Conservation (phyloP, 1,140 invertebrate species). For the Drosophila lowei region DNA sequence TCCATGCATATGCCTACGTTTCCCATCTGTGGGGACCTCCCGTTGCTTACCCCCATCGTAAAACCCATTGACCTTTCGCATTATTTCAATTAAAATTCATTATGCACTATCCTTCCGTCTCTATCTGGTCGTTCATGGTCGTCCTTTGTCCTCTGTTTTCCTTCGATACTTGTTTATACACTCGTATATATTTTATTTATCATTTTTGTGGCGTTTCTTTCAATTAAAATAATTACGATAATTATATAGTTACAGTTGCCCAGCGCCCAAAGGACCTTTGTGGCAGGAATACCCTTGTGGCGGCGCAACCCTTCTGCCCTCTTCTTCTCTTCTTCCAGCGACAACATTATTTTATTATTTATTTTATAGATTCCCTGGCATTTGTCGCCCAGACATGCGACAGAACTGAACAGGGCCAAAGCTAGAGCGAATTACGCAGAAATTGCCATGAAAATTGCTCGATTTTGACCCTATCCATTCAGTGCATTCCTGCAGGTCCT, state of each 20-base stretch:
- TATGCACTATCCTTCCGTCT: too few species aligned
- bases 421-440: slow-evolving; percentile 1
- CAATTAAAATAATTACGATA: slow-evolving; percentile 36
- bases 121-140: too few species aligned
- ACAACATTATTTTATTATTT: slow-evolving; percentile 21
- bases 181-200: slow-evolving; percentile 29
- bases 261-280: neutral
- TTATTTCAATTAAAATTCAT: too few species aligned
- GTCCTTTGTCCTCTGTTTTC: too few species aligned
- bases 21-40: too few species aligned
- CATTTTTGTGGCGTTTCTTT: slow-evolving; percentile 1
- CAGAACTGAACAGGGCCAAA: neutral
- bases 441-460: neutral
- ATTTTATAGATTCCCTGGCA: slow-evolving; percentile 22
- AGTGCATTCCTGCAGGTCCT: too few species aligned
- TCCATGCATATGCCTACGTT: too few species aligned
- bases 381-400: slow-evolving; percentile 18
- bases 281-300: neutral
- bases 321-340: neutral
- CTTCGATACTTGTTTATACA: too few species aligned
- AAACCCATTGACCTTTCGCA: slow-evolving; percentile 3
- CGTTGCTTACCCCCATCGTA: too few species aligned
- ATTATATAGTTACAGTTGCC: slow-evolving; percentile 14
- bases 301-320: neutral
- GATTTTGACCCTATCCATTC: too few species aligned